Percentiles rank a stretch among this genome's conserved stretches.
phyloP scores from a whole-genome alignment of 2,113 vertebrate species.

The Cettia cetti region DNA sequence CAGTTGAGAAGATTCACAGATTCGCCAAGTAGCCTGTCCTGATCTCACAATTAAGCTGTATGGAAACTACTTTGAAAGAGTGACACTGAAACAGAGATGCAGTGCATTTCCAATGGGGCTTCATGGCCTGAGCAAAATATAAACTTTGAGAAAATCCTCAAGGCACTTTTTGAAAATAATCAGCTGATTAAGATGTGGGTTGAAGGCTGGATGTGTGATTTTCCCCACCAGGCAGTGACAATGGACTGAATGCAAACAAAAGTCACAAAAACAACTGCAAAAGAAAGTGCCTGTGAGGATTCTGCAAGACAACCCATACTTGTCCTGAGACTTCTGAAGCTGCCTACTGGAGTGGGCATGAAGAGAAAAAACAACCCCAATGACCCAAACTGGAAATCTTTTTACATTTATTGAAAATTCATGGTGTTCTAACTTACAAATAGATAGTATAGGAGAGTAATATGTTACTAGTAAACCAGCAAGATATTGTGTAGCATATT shows the following conservation, averaged over 20 bases:
- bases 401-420: background rate
- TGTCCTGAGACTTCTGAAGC: background rate
- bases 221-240: background rate
- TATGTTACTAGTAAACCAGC: background rate
- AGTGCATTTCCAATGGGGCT: background rate
- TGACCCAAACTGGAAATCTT: background rate
- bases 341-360: background rate
- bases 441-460: background rate
- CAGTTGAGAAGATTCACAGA: background rate
- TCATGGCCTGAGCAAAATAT: background rate
- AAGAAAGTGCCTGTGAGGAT: background rate
- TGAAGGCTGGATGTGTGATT: background rate
- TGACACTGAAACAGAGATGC: background rate
- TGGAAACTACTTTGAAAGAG: background rate
- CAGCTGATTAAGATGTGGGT: background rate
- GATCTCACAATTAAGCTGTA: background rate
- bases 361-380: rapidly evolving
- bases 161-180: background rate
- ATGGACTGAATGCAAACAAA: background rate
- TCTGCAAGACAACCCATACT: background rate
- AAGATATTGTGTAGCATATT: background rate
- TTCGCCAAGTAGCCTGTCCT: background rate
- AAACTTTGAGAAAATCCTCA: background rate
- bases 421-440: background rate
- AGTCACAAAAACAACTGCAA: background rate